A percentile compares a stretch with the other conserved stretches of the same genome.
phyloP scores from a whole-genome alignment of 23 tunicate genomes.

The Trididemnum clinides region DNA sequence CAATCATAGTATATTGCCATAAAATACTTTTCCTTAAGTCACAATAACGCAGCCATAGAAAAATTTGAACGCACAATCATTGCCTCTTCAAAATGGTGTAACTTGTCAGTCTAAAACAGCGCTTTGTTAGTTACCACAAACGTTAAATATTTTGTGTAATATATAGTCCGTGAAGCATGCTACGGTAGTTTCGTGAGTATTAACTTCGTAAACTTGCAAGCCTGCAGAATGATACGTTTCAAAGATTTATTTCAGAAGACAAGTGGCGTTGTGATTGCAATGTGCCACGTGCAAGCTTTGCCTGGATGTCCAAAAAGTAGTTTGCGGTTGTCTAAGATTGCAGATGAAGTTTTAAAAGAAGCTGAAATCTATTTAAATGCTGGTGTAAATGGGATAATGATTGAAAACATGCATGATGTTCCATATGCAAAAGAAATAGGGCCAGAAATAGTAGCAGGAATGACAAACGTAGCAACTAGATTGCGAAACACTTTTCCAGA shows the following conservation, averaged over 20 bases:
- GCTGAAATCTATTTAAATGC: constrained; percentile 55
- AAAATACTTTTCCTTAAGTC: no score
- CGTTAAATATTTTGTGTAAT: no score
- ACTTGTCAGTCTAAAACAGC: no score
- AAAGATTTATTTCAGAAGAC: constrained; percentile 16
- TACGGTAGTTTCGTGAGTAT: no score
- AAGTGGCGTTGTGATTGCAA: constrained; percentile 42
- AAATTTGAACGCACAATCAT: no score
- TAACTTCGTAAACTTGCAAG: no score
- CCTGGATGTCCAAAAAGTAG: constrained; percentile 74
- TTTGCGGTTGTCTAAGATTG: constrained; percentile 44
- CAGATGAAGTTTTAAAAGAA: constrained; percentile 57
- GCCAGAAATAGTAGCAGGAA: constrained; percentile 82
- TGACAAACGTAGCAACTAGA: constrained; percentile 63
- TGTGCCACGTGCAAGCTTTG: constrained; percentile 65
- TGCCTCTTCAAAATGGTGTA: no score
- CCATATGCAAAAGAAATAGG: constrained; percentile 78
- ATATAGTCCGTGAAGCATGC: no score
- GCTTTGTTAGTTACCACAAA: no score
- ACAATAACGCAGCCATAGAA: no score
- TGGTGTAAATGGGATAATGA: constrained; percentile 81
- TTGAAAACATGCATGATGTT: constrained; percentile 98
- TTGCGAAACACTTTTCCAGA: constrained; percentile 63
- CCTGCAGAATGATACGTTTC: constrained; percentile 12
- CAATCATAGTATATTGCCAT: no score